Base-by-base conservation (phyloP, 2,888 invertebrate genomes). In the Malthinus flaveolus region DNA sequence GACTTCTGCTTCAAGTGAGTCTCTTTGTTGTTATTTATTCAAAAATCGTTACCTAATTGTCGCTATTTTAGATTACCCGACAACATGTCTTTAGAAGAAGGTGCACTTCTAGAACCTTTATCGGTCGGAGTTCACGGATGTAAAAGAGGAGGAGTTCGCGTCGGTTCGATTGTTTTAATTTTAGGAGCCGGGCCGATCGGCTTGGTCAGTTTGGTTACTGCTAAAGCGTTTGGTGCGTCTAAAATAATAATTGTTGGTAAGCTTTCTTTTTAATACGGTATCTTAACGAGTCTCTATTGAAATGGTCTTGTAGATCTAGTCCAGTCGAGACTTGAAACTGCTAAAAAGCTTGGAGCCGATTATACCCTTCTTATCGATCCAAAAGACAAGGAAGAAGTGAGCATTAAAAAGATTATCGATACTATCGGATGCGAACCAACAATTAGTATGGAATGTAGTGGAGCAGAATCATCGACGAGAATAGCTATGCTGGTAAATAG, bases 41-140 rank as follows among this genome's bases (percentile, higher is more conserved):
- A 2, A 23, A 33, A 6, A 7, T 7, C 8, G 8, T 7, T 33
- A 8, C 8, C 8, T 7, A 33, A 8, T 8, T 7, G 6, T 33
- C 33, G 33, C 8, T 7, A 33, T 7, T 23, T 23, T 23, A 23
- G 23, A 23, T 79, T 98, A 31, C 97, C 97, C 0, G 90, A 93
- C 70, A 86, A 95, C 78, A 90, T 98, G 42, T 84, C 85, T 0
- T 86, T 94, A 80, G 97, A 97, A 73, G 97, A 98, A 77, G 97
- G 95, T 1, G 97, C 97, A 0, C 75, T 98, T 0, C 79, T 97
- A 66, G 97, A 98, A 77, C 98, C 98, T 0, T 79, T 98, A 8
- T 87, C 95, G 0, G 97, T 97, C 23, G 97, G 91, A 6, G 92
- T 97, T 0, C 95, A 97, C 79, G 95, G 96, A 51, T 97, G 97